Conservation (phyloP, 2,888 invertebrate genomes). For the Oxyteleia sp. region DNA sequence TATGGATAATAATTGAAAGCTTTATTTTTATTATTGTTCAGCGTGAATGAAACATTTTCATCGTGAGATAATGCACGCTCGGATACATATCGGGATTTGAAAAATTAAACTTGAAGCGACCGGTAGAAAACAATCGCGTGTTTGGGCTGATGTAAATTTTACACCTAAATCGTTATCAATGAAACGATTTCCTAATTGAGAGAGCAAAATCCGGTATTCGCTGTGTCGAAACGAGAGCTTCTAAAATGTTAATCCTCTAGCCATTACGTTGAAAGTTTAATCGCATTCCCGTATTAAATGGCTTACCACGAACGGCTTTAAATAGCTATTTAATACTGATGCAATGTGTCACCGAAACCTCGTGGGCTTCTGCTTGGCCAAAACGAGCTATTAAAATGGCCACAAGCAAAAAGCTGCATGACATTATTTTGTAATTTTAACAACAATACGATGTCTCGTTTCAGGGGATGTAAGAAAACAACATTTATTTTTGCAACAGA, state of each 20-base stretch:
- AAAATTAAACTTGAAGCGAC: conserved; percentile 31
- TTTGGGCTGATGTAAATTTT: conserved; percentile 46
- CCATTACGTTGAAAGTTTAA: conserved; percentile 71
- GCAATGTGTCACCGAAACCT: conserved; percentile 67
- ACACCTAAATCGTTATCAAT: conserved; percentile 63
- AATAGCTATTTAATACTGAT: conserved; percentile 70
- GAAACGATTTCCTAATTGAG: conserved; percentile 66
- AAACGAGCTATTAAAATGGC: conserved; percentile 62
- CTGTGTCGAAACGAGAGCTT: conserved; percentile 64
- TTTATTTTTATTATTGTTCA: neutral
- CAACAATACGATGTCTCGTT: conserved; percentile 11
- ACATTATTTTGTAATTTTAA: conserved; percentile 44
- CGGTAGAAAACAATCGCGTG: conserved; percentile 20
- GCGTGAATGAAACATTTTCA: conserved; percentile 1
- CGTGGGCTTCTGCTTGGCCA: conserved; percentile 50
- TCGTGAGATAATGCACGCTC: neutral
- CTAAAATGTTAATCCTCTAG: conserved; percentile 68
- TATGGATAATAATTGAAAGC: neutral
- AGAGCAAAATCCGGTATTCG: conserved; percentile 69
- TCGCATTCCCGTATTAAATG: conserved; percentile 68
- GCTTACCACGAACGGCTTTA: conserved; percentile 64
- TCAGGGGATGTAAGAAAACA: conserved; percentile 9
- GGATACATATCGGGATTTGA: neutral
- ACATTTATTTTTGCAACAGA: neutral
- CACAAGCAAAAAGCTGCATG: conserved; percentile 54